phyloP scores from a whole-genome alignment of 2,888 invertebrate species.

The Drosophila algonquin region DNA sequence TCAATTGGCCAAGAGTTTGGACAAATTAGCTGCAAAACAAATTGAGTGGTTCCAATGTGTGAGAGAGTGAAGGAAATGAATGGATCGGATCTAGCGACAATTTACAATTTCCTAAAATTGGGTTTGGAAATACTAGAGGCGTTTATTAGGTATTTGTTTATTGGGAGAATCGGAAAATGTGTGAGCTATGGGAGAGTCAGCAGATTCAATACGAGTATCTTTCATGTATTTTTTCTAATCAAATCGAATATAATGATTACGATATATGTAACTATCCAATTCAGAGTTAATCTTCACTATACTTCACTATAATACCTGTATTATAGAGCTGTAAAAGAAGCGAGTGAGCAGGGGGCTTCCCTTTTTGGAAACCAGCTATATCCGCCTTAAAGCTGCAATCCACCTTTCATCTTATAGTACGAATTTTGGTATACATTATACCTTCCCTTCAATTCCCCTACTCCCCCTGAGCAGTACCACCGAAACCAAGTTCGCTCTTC shows the following conservation, averaged over 20 bases:
- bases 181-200: not conserved
- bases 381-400: too few species aligned
- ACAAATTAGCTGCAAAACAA: conserved; percentile 64
- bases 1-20: conserved; percentile 33
- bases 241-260: too few species aligned
- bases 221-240: too few species aligned
- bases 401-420: too few species aligned
- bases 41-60: conserved; percentile 3
- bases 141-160: not conserved
- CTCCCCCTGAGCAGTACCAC: not conserved
- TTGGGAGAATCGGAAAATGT: not conserved
- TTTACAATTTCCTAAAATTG: not conserved
- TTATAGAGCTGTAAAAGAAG: too few species aligned
- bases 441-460: not conserved
- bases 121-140: not conserved
- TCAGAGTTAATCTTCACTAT: too few species aligned
- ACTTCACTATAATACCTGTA: too few species aligned
- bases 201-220: too few species aligned
- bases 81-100: conserved; percentile 1
- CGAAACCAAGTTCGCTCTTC: not conserved
- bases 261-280: too few species aligned
- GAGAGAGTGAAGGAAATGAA: not conserved
- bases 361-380: too few species aligned
- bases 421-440: not conserved
- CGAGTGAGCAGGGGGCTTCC: too few species aligned